Percentiles rank a stretch among this genome's conserved stretches.
These are phyloP conservation scores for Carassius auratus DNA, from an alignment of 2,113 vertebrate genomes.

Conservation along the genomic window DNA sequence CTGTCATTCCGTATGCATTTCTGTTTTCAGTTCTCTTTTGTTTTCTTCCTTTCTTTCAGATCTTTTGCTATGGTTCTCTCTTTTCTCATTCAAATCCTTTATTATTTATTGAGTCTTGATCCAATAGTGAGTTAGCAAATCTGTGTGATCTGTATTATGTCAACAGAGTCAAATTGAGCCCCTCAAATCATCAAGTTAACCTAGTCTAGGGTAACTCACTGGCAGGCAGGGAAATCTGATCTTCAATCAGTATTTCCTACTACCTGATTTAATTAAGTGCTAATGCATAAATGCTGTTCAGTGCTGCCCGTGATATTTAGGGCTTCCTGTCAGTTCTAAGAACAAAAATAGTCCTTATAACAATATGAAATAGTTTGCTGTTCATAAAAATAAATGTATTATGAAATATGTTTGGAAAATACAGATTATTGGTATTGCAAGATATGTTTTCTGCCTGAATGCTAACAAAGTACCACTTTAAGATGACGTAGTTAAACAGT, in stretches of 20 bases:
- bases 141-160: background rate
- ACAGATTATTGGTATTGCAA: too few relatives aligned
- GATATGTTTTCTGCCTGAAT: too few relatives aligned
- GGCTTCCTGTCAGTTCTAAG: background rate
- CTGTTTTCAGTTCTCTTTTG: background rate
- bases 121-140: background rate
- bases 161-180: background rate
- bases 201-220: background rate
- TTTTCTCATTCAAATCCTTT: background rate
- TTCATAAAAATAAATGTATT: too few relatives aligned
- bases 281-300: conserved; percentile 44
- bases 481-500: background rate
- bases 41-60: background rate
- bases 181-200: conserved; percentile 4
- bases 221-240: conserved; percentile 35
- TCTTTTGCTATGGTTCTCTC: background rate
- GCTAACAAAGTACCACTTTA: too few relatives aligned
- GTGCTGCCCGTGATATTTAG: background rate
- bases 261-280: conserved; percentile 47
- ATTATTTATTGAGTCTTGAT: background rate
- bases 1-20: background rate
- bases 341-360: background rate
- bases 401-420: too few relatives aligned
- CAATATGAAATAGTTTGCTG: too few relatives aligned
- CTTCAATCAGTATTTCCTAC: conserved; percentile 27